Evolutionary conservation across 2,888 invertebrate genomes (phyloP), one percentile per base, ranked within the genome.

Genomic region (Lithodes maja): DNA sequence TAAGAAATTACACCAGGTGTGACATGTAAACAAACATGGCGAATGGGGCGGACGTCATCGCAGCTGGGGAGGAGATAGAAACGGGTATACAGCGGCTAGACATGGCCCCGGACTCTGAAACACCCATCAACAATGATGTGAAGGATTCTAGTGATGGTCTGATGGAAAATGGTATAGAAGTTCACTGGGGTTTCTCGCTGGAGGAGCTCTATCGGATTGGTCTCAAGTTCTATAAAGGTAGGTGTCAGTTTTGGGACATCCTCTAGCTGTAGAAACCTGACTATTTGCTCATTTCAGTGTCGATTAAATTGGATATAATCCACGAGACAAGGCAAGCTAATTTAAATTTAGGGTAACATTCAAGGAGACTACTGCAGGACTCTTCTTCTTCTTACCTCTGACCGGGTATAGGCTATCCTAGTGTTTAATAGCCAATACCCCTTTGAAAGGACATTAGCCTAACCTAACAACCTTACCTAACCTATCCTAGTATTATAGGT

Each of bases 151-250:
- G 33, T 1, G 55, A 69, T n/a, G 49, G 15, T 3, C 81, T 68
- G 1, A 12, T 81, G 15, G 78, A 75, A n/a, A 89, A 89, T 81
- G 88, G 88, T 7, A 84, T 90, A 9, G 85, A 88, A 75, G 80
- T 85, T 7, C 88, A 90, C 50, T 90, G 90, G 90, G 90, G 90
- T 2, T 90, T 88, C 74, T 78, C 78, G 3, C 54, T 88, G 53
- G 75, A 83, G 17, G 88, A 90, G 7, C 55, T 90, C 52, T 90
- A 90, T 83, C 85, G 88, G 53, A 86, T 90, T 17, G 88, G 83
- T 1, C 88, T 90, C 7, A 90, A 90, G 53, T 90, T 90, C 71
- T 90, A 86, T 75, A 90, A 90, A 86, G 90, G 90, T 86, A 54
- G 75, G 78, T 84, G 5, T 61, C 61, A 61, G 61, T 61, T 61